Evolutionary conservation across 2,113 vertebrate species (phyloP).

Genomic region (Garra rufa): DNA sequence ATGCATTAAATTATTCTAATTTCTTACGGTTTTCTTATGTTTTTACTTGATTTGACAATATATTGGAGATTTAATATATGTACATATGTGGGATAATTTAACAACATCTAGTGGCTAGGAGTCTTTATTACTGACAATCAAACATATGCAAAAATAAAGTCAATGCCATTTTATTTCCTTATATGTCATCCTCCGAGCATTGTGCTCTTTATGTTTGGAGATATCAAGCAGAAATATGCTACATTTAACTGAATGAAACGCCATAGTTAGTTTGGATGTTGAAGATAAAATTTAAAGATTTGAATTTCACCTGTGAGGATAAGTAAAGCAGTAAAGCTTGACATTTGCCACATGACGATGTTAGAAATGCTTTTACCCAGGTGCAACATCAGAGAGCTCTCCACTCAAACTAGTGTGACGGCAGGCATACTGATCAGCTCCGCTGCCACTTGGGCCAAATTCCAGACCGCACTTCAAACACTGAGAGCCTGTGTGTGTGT

Average conservation of each 20-base stretch:
- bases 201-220: background rate
- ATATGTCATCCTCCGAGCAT: background rate
- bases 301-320: background rate
- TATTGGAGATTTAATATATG: too few relatives aligned
- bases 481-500: constrained; percentile 52
- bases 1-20: too few relatives aligned
- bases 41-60: too few relatives aligned
- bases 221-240: background rate
- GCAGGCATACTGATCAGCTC: constrained; percentile 71
- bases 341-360: constrained; percentile 7
- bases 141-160: background rate
- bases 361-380: constrained; percentile 25
- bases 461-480: constrained; percentile 65
- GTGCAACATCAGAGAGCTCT: constrained; percentile 28
- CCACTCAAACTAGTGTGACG: constrained; percentile 16
- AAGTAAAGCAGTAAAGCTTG: background rate
- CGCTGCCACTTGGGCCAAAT: constrained; percentile 59
- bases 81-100: too few relatives aligned
- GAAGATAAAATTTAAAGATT: background rate
- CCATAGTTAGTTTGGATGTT: background rate
- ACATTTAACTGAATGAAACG: background rate
- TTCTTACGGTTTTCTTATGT: too few relatives aligned
- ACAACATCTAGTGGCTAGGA: background rate
- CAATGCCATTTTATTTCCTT: background rate
- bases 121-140: background rate